Percentiles rank a stretch among this genome's conserved stretches.
phyloP scores from a whole-genome alignment of 2,888 invertebrate genomes.

The Amblyjoppa fuscipennis region DNA sequence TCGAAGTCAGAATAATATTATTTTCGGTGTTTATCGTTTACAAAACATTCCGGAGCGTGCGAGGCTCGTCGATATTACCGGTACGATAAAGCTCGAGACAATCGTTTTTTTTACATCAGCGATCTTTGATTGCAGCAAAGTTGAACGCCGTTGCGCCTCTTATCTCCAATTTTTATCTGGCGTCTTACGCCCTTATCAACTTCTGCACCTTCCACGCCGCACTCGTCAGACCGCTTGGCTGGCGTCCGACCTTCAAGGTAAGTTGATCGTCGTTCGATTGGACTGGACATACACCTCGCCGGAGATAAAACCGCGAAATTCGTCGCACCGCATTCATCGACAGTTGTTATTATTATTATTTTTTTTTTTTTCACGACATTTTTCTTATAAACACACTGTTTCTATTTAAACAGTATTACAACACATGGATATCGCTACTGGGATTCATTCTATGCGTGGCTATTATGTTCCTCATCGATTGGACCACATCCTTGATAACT shows the following conservation, averaged over 20 bases:
- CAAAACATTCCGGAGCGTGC: not conserved
- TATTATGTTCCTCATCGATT: conserved; percentile 98
- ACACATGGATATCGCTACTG: conserved; percentile 94
- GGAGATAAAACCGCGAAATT: not conserved
- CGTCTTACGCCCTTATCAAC: conserved; percentile 97
- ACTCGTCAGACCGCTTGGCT: conserved; percentile 94
- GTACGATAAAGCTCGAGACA: not conserved
- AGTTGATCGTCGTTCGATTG: conserved; percentile 72
- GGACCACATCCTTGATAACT: conserved; percentile 96
- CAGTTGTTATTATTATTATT: conserved; percentile 13
- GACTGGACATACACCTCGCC: not conserved
- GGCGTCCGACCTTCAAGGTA: conserved; percentile 95
- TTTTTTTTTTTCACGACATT: conserved; percentile 10
- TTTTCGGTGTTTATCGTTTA: not conserved
- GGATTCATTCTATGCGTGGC: conserved; percentile 94
- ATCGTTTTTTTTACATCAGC: not conserved
- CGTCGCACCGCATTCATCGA: not conserved
- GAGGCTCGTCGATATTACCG: not conserved
- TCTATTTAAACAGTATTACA: conserved; percentile 91
- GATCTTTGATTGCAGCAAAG: conserved; percentile 88
- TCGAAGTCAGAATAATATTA: not conserved
- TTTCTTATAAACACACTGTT: conserved; percentile 8
- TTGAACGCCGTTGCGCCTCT: conserved; percentile 96
- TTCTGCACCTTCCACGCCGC: conserved; percentile 98
- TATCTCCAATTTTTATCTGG: conserved; percentile 98